Base-by-base conservation (phyloP, 2,113 vertebrate species). In the Mixornis gularis region DNA sequence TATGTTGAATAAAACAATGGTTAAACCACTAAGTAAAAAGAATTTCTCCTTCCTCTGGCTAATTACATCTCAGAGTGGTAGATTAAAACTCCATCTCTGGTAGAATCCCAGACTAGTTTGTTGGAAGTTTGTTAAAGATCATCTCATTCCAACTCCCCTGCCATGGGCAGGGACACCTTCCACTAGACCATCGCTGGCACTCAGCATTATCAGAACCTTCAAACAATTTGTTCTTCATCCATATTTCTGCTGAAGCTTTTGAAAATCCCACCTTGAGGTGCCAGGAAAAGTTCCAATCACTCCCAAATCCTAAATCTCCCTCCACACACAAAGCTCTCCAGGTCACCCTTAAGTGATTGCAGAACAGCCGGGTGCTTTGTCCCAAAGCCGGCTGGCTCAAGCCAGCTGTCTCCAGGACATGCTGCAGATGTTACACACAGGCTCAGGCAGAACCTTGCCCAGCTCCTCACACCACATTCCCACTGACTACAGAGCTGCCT, bases 341-440 rank as follows among this genome's bases (percentile, higher is more conserved):
- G 43, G 43, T 38, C 41, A 73, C 32, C 36, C 43, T 8, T 6
- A 13, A 53, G 32, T 12, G 27, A 24, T 0, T 66, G 56, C 24
- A 34, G 12, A 68, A 59, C 3, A 79, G 44, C 16, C 74, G 51
- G 6, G 44, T 19, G 40, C 3, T 36, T 36, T 36, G 70, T 58
- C 69, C 38, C 17, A 4, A 12, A 89, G 38, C 44, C 0, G 1
- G 4, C 13, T 59, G 72, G n/a, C 68, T 62, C 32, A 9, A 41
- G 36, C 9, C 40, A 3, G 10, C 16, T 18, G 19, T 30, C 29
- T 58, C 48, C 16, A 55, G 74, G 34, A 34, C 49, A 59, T 0
- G 0, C 17, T n/a, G 59, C 21, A 63, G 44, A 30, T 3, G 0
- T 27, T 6, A 41, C 24, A 34, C 6, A 7, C 22, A 12, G 73